Conservation (phyloP, 1,140 invertebrate genomes). For the Elysia chlorotica region DNA sequence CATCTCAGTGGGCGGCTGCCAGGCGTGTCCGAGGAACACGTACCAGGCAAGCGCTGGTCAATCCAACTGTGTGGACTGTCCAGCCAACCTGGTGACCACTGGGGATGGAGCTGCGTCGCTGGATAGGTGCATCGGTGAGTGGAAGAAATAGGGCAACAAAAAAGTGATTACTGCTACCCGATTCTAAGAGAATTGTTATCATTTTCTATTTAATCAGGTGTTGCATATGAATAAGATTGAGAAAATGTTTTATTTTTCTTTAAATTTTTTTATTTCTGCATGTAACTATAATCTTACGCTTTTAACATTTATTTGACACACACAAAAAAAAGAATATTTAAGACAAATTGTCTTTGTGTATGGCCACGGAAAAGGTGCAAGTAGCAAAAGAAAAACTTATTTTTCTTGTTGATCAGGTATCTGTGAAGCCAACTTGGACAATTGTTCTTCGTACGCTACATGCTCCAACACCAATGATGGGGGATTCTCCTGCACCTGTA, state of each 20-base stretch:
- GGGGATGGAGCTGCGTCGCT: not conserved
- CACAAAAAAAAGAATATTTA: not conserved
- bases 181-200: too few species aligned
- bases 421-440: constrained; percentile 1
- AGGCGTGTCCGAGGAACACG: constrained; percentile 18
- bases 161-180: too few species aligned
- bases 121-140: constrained; percentile 19
- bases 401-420: not conserved
- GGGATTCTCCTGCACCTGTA: constrained; percentile 20
- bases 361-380: not conserved
- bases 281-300: not conserved
- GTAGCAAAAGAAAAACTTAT: not conserved
- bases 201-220: not conserved
- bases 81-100: not conserved
- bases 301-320: not conserved
- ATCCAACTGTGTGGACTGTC: constrained; percentile 12
- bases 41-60: constrained; percentile 10
- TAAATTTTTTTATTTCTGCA: not conserved
- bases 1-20: not conserved
- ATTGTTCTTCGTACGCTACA: constrained; percentile 22
- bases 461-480: not conserved
- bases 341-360: not conserved
- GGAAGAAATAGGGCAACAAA: not conserved
- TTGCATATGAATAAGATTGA: not conserved
- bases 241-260: not conserved